Evolutionary conservation across 2,797 vertebrate species (phyloP).

Genomic region (Remorina albescens): DNA sequence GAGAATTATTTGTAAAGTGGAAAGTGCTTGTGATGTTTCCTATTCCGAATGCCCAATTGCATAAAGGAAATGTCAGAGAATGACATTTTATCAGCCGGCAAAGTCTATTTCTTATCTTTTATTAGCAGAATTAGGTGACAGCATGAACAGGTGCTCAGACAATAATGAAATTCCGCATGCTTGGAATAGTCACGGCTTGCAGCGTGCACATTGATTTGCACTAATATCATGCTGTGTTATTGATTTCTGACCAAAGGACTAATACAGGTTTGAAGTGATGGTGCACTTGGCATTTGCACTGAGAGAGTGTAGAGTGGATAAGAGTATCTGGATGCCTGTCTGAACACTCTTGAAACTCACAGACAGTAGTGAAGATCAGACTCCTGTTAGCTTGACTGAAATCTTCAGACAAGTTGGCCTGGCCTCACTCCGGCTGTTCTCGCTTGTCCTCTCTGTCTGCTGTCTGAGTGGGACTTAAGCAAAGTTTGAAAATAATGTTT

Average conservation of each 20-base stretch:
- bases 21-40: constrained; percentile 66
- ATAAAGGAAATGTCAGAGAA: constrained; percentile 82
- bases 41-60: constrained; percentile 70
- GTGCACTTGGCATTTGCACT: constrained; percentile 76
- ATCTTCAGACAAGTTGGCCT: constrained; percentile 66
- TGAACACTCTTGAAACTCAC: constrained; percentile 71
- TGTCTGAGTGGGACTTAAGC: constrained; percentile 58
- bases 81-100: constrained; percentile 83
- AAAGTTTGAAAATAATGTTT: constrained; percentile 52
- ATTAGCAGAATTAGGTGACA: constrained; percentile 83
- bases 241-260: constrained; percentile 82
- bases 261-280: constrained; percentile 81
- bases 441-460: constrained; percentile 61
- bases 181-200: constrained; percentile 73
- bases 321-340: constrained; percentile 71
- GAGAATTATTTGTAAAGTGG: constrained; percentile 71
- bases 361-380: constrained; percentile 78
- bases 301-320: constrained; percentile 69
- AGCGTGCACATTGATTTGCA: constrained; percentile 77
- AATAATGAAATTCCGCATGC: constrained; percentile 78
- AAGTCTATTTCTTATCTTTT: constrained; percentile 82
- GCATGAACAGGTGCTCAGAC: constrained; percentile 68
- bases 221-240: constrained; percentile 84
- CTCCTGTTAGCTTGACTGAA: constrained; percentile 66
- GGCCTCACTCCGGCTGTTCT: constrained; percentile 67